Percentiles rank a stretch among this genome's conserved stretches.
phyloP scores from a whole-genome alignment of 2,888 invertebrate species.

The Polyommatus icarus region DNA sequence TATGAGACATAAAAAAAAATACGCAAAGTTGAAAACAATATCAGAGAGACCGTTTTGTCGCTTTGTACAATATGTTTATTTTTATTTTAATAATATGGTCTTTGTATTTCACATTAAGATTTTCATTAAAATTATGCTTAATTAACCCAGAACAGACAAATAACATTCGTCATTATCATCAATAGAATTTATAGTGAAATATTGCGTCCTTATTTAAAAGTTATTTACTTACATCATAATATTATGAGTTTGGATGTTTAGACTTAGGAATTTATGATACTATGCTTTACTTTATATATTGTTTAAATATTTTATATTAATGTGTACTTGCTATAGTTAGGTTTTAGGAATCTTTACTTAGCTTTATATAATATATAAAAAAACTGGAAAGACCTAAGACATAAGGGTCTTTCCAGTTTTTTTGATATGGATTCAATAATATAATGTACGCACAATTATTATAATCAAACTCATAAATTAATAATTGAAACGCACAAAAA shows the following conservation, averaged over 20 bases:
- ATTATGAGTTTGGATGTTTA: not conserved
- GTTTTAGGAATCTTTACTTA: not conserved
- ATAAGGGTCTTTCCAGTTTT: not conserved
- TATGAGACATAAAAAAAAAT: too few species aligned
- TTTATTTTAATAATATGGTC: not conserved
- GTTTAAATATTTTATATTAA: not conserved
- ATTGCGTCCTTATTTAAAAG: slow-evolving; percentile 1
- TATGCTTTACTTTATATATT: not conserved
- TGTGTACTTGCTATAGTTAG: not conserved
- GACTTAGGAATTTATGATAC: not conserved
- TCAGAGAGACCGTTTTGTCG: too few species aligned
- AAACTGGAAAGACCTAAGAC: too few species aligned
- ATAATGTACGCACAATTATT: not conserved
- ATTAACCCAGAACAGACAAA: not conserved
- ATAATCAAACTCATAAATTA: not conserved
- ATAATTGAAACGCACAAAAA: not conserved
- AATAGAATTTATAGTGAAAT: not conserved
- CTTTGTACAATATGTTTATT: not conserved
- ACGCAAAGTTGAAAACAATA: too few species aligned
- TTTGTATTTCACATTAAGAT: not conserved
- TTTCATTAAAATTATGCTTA: not conserved
- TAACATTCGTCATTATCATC: not conserved
- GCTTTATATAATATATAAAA: too few species aligned
- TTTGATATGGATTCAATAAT: not conserved
- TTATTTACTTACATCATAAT: not conserved